A percentile compares a stretch with the other conserved stretches of the same genome.
These are phyloP conservation scores for Lophochroa leadbeateri DNA, from an alignment of 2,113 vertebrate genomes.

Conservation along the genomic window DNA sequence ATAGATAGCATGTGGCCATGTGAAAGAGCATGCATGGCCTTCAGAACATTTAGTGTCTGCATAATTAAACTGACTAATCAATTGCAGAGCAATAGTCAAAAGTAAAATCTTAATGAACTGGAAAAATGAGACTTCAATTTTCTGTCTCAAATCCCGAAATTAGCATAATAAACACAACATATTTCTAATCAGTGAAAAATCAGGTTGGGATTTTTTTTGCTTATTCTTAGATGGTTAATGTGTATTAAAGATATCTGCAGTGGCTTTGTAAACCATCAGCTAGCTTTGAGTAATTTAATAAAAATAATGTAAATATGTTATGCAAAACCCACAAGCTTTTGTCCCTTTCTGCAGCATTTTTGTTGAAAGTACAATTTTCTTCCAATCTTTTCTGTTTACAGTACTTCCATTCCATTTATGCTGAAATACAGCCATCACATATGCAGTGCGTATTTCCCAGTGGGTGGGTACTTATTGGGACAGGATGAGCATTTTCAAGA, in stretches of 20 bases:
- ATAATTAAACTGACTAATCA: constrained; percentile 48
- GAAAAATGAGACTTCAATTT: constrained; percentile 53
- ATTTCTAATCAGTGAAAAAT: background rate
- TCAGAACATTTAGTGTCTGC: constrained; percentile 4
- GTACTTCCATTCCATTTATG: background rate
- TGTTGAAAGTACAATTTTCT: background rate
- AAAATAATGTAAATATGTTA: background rate
- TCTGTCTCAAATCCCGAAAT: constrained; percentile 12
- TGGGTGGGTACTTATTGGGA: background rate
- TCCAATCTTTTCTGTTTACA: background rate
- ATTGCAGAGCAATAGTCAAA: constrained; percentile 40
- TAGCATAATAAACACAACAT: background rate
- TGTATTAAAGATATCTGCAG: background rate
- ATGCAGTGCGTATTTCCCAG: background rate
- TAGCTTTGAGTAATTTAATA: background rate
- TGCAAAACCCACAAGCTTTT: background rate
- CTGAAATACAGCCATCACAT: background rate
- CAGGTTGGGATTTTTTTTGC: background rate
- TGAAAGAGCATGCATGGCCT: background rate
- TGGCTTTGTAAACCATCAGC: background rate
- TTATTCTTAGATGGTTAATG: background rate
- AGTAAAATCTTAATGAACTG: constrained; percentile 61
- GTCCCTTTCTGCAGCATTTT: background rate
- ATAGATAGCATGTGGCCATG: background rate
- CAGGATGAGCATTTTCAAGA: background rate